Conservation (phyloP, 2,888 invertebrate genomes). For the Aphodius granarius region DNA sequence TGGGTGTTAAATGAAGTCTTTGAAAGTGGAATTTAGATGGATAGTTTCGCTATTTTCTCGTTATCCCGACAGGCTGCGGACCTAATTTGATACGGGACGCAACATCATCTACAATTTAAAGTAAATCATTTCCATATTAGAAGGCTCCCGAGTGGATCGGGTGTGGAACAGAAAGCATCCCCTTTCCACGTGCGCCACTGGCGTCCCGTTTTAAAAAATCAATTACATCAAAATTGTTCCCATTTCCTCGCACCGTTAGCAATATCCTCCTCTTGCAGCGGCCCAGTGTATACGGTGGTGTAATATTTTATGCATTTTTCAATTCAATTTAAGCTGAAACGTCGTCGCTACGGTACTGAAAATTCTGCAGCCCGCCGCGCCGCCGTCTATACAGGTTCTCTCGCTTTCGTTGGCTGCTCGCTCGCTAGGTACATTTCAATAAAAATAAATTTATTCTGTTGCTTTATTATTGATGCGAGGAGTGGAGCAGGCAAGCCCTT, state of each 20-base stretch:
- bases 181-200: not conserved
- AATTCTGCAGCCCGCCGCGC: not conserved
- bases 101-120: not conserved
- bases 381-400: not conserved
- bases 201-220: constrained; percentile 22
- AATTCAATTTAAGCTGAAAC: constrained; percentile 28
- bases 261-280: constrained; percentile 17
- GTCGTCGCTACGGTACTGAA: constrained; percentile 16
- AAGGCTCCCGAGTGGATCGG: not conserved
- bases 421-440: constrained; percentile 22
- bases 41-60: not conserved
- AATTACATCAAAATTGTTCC: constrained; percentile 27
- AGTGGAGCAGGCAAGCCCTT: not conserved
- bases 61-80: not conserved
- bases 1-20: not conserved
- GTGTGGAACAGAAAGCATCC: not conserved
- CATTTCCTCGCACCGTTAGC: constrained; percentile 21
- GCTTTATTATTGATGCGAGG: constrained; percentile 19
- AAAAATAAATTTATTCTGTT: constrained; percentile 22
- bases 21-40: not conserved
- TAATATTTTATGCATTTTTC: constrained; percentile 30
- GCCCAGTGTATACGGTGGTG: constrained; percentile 7
- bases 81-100: not conserved
- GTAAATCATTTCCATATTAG: not conserved
- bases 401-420: not conserved